Evolutionary conservation across 2,797 vertebrate species (phyloP), one percentile per base, ranked within the genome.

Genomic region (Aphelocoma californica): DNA sequence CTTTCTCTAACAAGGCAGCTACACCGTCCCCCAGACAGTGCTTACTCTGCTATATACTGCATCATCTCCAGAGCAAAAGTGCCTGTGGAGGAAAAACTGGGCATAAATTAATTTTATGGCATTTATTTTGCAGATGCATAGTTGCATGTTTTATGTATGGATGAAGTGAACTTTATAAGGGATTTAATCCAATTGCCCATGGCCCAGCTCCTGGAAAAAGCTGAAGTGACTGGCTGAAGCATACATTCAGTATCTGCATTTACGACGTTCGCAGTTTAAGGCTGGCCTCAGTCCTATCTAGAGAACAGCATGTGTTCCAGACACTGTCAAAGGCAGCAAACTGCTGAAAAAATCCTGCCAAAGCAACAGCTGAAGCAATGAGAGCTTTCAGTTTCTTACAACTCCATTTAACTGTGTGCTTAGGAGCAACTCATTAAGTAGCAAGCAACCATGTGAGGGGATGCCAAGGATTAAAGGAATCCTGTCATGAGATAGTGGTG

Each of bases 391-490:
- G 67, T 65, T 96, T 91, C 95, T 91, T 90, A 95, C 60, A 94
- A 77, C 85, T 93, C 94, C 81, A 70, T 96, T 97, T 96, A 95
- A 95, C 90, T 75, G 58, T 7, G 10, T 65, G 50, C 80, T 91
- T 71, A 91, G 65, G 56, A 97, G 66, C 69, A 92, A 92, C 88
- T 96, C 96, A 96, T 97, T 97, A 97, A 97, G 93, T 77, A 95
- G 86, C 81, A 86, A 97, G 92, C 95, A 95, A 85, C 78, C 73
- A 71, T 77, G 34, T 18, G 5, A 85, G 57, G 81, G 90, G 75
- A 64, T 97, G 88, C 88, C 92, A 96, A 94, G 69, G 93, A 94
- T 96, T 97, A 91, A 86, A 93, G 90, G 96, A 91, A 91, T 91
- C 94, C 88, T 95, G 88, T 93, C 58, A 88, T 82, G 86, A 95